Conservation (phyloP, 1,140 invertebrate genomes). For the Hyles euphorbiae region DNA sequence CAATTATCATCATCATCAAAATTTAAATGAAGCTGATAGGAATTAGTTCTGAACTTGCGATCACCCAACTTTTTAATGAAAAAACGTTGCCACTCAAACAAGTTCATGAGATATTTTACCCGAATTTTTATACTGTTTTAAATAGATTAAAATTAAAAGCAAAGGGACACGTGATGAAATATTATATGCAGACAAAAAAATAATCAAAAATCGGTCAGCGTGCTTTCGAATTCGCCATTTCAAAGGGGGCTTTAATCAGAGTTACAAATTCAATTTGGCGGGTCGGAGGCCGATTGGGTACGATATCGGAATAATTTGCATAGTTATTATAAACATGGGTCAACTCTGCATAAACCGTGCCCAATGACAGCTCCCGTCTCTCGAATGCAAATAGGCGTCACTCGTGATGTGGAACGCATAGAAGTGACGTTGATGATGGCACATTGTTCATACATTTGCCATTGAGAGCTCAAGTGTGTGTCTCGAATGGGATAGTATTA, state of each 20-base stretch:
- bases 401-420: conserved; percentile 18
- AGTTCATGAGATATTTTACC: not conserved
- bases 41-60: too few relatives aligned
- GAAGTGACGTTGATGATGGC: too few relatives aligned
- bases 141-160: conserved; percentile 9
- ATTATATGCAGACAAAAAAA: conserved; percentile 15
- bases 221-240: conserved; percentile 48
- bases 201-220: conserved; percentile 28
- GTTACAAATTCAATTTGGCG: conserved; percentile 69
- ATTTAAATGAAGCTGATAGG: too few relatives aligned
- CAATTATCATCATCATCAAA: too few relatives aligned
- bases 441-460: too few relatives aligned
- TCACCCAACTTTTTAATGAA: too few relatives aligned
- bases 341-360: conserved; percentile 58
- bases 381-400: conserved; percentile 42
- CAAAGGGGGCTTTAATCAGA: conserved; percentile 64
- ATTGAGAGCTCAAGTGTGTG: too few relatives aligned
- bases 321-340: conserved; percentile 72
- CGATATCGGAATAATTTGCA: conserved; percentile 68
- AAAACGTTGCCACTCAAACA: not conserved
- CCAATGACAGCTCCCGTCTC: conserved; percentile 54
- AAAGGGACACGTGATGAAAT: too few relatives aligned
- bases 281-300: conserved; percentile 48
- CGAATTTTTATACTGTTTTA: not conserved
- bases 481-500: too few relatives aligned